Evolutionary conservation across 2,888 invertebrate species (phyloP).

Genomic region (Dolichopus griseipennis): DNA sequence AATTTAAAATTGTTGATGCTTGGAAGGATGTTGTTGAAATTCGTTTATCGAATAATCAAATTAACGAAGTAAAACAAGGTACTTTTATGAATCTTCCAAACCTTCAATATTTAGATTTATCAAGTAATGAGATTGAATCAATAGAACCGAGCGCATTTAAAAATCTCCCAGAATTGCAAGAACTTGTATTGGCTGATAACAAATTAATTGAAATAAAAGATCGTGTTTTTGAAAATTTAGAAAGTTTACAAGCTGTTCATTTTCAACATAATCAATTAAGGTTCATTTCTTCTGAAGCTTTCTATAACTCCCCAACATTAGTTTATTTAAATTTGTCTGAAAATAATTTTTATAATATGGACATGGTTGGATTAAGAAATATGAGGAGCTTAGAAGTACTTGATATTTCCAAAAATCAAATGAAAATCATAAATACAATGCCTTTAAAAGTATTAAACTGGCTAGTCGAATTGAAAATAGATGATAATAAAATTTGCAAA

Average conservation of each 20-base stretch:
- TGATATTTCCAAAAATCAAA: constrained; percentile 71
- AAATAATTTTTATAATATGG: constrained; percentile 66
- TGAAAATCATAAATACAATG: constrained; percentile 61
- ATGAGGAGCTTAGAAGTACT: constrained; percentile 73
- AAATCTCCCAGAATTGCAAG: constrained; percentile 58
- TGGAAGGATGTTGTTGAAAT: constrained; percentile 61
- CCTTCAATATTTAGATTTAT: constrained; percentile 65
- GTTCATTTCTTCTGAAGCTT: constrained; percentile 63
- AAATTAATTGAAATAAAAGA: constrained; percentile 66
- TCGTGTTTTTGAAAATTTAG: constrained; percentile 66
- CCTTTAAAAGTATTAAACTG: constrained; percentile 68
- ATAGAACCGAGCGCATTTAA: constrained; percentile 65
- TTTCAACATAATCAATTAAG: constrained; percentile 70
- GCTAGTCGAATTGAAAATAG: constrained; percentile 77
- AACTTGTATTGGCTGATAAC: constrained; percentile 62
- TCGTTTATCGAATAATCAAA: constrained; percentile 64
- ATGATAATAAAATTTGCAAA: constrained; percentile 72
- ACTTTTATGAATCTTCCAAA: constrained; percentile 63
- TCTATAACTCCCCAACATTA: constrained; percentile 67
- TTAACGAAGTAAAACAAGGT: constrained; percentile 59
- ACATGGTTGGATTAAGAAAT: constrained; percentile 59
- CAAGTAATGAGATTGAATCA: constrained; percentile 68
- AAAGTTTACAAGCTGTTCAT: constrained; percentile 55
- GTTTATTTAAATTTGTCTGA: constrained; percentile 75
- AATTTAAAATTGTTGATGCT: constrained; percentile 59